Percentiles rank a stretch among this genome's conserved stretches.
Conservation (phyloP, 2,113 vertebrate genomes). For the Platichthys stellatus region DNA sequence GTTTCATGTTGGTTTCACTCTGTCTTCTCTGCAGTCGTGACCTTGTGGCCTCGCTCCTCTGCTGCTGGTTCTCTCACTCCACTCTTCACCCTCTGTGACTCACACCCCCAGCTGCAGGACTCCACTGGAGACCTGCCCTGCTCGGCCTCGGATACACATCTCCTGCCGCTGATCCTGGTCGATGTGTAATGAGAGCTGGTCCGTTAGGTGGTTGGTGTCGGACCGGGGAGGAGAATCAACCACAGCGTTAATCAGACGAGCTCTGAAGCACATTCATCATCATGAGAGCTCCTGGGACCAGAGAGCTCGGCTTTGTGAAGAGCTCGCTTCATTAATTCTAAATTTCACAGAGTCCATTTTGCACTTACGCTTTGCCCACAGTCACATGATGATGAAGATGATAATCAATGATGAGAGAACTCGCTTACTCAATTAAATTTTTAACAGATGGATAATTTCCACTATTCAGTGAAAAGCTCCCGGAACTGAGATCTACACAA, state of each 20-base stretch:
- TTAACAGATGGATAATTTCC: conserved; percentile 20
- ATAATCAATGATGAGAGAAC: conserved; percentile 44
- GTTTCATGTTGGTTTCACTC: too few relatives aligned
- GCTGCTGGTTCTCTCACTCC: too few relatives aligned
- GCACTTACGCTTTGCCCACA: not conserved
- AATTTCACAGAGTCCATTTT: conserved; percentile 37
- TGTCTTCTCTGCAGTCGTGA: too few relatives aligned
- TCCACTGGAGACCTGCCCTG: not conserved
- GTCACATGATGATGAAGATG: conserved; percentile 37
- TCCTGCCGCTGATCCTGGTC: not conserved
- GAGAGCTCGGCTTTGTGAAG: conserved; percentile 15
- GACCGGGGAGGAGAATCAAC: conserved; percentile 26
- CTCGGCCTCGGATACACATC: too few relatives aligned
- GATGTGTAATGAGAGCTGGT: not conserved
- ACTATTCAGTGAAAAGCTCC: not conserved
- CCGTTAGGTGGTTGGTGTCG: too few relatives aligned
- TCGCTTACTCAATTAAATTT: conserved; percentile 20
- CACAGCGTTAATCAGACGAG: conserved; percentile 33
- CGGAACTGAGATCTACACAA: not conserved
- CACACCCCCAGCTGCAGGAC: too few relatives aligned
- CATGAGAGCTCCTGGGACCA: conserved; percentile 1
- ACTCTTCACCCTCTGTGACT: too few relatives aligned
- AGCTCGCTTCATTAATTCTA: conserved; percentile 49
- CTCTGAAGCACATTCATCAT: conserved; percentile 42
- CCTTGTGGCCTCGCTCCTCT: too few relatives aligned